Conservation (phyloP, 92 coral and sea anemone genomes). For the Zoanthus gigantus region DNA sequence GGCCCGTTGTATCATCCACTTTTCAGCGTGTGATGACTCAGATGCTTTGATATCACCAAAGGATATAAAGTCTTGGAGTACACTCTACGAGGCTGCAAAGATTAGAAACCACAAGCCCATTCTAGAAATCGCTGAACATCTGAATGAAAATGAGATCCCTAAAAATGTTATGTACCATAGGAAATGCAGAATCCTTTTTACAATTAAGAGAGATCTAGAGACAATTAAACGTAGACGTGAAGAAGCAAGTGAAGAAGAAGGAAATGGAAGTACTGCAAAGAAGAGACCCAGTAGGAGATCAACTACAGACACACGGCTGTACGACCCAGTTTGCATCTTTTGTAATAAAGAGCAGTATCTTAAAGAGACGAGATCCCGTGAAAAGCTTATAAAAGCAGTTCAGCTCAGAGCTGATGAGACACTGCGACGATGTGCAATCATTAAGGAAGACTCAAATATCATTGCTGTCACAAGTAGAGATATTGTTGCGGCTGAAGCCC, state of each 20-base stretch:
- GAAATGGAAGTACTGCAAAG: not conserved
- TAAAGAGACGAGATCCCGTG: slow-evolving; percentile 20
- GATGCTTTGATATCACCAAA: not conserved
- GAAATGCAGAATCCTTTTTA: slow-evolving; percentile 41
- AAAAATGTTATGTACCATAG: not conserved
- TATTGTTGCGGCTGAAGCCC: slow-evolving; percentile 68
- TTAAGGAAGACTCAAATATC: slow-evolving; percentile 51
- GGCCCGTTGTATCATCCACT: slow-evolving; percentile 2
- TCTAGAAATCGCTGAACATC: slow-evolving; percentile 3
- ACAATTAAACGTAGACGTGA: slow-evolving; percentile 35
- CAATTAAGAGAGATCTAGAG: slow-evolving; percentile 42
- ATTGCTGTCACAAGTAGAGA: slow-evolving; percentile 55
- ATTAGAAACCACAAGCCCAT: slow-evolving; percentile 3
- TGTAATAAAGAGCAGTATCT: slow-evolving; percentile 45
- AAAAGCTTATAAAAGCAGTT: not conserved
- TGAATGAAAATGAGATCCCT: not conserved
- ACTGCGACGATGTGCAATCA: slow-evolving; percentile 36
- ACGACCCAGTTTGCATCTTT: slow-evolving; percentile 54
- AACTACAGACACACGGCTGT: slow-evolving; percentile 25
- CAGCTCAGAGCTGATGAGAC: not conserved
- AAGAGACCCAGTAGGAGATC: slow-evolving; percentile 22
- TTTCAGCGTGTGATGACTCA: slow-evolving; percentile 1
- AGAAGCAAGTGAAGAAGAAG: slow-evolving; percentile 34
- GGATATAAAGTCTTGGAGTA: slow-evolving; percentile 3
- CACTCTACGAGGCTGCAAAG: slow-evolving; percentile 5